Conservation (phyloP, 1,140 invertebrate genomes). For the Pseudachorutes palmiensis region DNA sequence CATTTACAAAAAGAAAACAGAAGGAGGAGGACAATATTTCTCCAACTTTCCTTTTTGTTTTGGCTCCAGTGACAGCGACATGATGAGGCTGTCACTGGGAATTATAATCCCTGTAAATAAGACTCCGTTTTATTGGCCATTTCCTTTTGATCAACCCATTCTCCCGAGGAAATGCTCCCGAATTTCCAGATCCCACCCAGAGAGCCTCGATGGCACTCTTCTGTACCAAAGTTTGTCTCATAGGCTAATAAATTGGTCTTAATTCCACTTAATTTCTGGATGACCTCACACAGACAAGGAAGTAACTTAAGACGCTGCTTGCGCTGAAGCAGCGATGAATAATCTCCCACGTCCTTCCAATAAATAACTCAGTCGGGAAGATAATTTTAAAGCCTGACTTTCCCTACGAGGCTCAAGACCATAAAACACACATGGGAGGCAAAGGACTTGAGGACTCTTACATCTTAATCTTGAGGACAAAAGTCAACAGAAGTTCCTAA, state of each 20-base stretch:
- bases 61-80: too few relatives aligned
- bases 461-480: not conserved
- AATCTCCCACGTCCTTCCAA: conserved; percentile 9
- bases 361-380: not conserved
- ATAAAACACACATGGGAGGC: not conserved
- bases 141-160: too few relatives aligned
- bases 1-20: not conserved
- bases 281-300: not conserved
- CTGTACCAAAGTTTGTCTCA: not conserved
- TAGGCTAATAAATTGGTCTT: conserved; percentile 10
- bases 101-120: not conserved
- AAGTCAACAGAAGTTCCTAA: not conserved
- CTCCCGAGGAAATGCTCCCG: too few relatives aligned
- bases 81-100: not conserved
- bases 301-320: not conserved
- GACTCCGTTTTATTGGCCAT: too few relatives aligned
- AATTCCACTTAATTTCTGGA: conserved; percentile 4
- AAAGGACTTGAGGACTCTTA: not conserved
- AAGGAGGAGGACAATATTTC: too few relatives aligned
- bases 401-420: not conserved
- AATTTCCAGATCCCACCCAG: too few relatives aligned
- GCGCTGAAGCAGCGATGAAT: not conserved
- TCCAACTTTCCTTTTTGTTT: too few relatives aligned
- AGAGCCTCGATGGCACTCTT: not conserved
- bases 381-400: conserved; percentile 1